These are phyloP conservation scores for Alectura lathami DNA, from an alignment of 2,113 vertebrate species.

Conservation along the genomic window DNA sequence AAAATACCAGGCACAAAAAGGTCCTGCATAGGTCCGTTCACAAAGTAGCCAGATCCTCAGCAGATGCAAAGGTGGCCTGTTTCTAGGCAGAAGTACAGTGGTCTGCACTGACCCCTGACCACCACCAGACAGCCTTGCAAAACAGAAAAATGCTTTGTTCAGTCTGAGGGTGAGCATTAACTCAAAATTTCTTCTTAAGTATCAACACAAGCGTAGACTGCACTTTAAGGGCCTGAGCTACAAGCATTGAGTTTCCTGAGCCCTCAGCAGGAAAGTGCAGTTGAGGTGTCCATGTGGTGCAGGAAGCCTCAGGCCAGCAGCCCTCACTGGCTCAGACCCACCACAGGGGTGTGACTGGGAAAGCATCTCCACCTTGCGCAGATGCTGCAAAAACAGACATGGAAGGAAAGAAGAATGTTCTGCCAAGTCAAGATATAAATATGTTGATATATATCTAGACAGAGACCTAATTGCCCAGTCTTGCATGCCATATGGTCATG, in stretches of 20 bases:
- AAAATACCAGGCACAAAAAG: not conserved
- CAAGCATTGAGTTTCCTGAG: not conserved
- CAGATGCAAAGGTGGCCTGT: not conserved
- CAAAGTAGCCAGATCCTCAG: not conserved
- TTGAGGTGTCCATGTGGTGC: not conserved
- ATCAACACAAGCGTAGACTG: not conserved
- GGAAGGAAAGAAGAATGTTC: slow-evolving; percentile 61
- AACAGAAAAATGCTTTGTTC: not conserved
- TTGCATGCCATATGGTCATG: slow-evolving; percentile 50
- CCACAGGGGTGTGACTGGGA: not conserved
- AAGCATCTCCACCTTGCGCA: slow-evolving; percentile 11
- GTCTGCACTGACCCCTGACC: not conserved
- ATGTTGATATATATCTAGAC: slow-evolving; percentile 61
- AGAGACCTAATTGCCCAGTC: slow-evolving; percentile 57
- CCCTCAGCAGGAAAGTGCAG: not conserved
- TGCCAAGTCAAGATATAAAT: slow-evolving; percentile 56
- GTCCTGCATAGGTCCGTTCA: not conserved
- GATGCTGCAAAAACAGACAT: slow-evolving; percentile 74
- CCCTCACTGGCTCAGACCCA: not conserved
- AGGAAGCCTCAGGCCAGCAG: not conserved
- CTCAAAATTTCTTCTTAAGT: not conserved
- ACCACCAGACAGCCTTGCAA: not conserved
- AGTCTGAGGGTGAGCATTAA: not conserved
- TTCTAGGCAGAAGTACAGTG: not conserved
- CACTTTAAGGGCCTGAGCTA: slow-evolving; percentile 19